Evolutionary conservation across 2,797 vertebrate species (phyloP), one percentile per base, ranked within the genome.

Genomic region (Phataginus tricuspis): DNA sequence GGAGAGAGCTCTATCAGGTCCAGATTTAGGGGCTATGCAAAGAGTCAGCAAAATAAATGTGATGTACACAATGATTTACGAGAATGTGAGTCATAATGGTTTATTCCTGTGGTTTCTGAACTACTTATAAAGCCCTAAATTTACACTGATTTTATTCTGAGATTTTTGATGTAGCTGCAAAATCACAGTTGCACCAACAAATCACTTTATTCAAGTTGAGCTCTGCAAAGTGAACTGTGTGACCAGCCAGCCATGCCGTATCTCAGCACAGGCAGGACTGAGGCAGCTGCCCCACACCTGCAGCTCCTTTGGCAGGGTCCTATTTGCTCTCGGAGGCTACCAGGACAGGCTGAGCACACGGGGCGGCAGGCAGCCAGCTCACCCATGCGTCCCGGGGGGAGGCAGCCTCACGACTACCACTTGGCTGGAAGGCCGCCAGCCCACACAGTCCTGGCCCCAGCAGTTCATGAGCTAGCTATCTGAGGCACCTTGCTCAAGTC

Each of bases 131-230:
- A 68, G 42, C 3, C 8, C 63, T 55, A 68, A 34, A 29, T n/a
- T 66, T 51, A 37, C 29, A 61, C 0, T 57, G 27, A 71, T 39
- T 90, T 94, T 90, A 71, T 53, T 83, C 75, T 75, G 53, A 91
- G 29, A 29, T 27, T 68, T 82, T 21, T 71, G n/a, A 90, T 29
- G 19, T 29, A 78, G 16, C 25, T 42, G 61, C 31, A 79, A 88
- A 91, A 92, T 34, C 57, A 59, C 2, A 5, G 15, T 51, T 88
- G 27, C 23, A 84, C 45, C 79, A 79, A 84, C 39, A 55, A 42
- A 37, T 31, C 34, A 79, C 31, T 39, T 55, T 9, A 27, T 5
- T 29, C 37, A 59, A 85, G 53, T 0, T 31, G 64, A 74, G 64
- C 69, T 74, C 45, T 55, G 49, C 59, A 53, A 51, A 82, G 45